A percentile compares a stretch with the other conserved stretches of the same genome.
Conservation (phyloP, 2,797 vertebrate genomes). For the Vultur gryphus region DNA sequence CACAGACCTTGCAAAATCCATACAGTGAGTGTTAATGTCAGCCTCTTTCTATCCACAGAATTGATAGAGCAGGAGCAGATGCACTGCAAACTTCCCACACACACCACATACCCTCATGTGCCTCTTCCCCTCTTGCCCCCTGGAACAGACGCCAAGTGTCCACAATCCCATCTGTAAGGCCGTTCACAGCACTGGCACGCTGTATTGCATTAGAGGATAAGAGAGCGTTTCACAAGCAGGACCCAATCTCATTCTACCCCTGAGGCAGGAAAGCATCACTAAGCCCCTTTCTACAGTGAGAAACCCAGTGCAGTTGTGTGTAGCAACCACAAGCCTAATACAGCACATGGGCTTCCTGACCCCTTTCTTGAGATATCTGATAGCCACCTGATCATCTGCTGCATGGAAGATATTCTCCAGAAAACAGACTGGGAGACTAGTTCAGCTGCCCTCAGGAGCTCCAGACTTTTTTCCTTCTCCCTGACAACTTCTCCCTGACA, state of each 20-base stretch:
- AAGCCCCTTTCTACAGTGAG: neutral
- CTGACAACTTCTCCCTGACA: neutral
- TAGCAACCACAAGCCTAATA: neutral
- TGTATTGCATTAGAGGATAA: neutral
- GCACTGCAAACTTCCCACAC: neutral
- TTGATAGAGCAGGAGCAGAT: neutral
- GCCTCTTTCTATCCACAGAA: neutral
- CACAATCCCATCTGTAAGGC: neutral
- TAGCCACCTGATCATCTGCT: neutral
- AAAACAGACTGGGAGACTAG: neutral
- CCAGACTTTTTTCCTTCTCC: neutral
- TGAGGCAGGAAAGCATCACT: neutral
- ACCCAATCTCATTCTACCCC: neutral
- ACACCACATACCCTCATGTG: neutral
- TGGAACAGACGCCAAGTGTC: neutral
- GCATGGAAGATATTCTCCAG: neutral
- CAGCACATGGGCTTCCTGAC: neutral
- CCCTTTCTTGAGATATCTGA: neutral
- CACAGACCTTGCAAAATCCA: slow-evolving; percentile 5
- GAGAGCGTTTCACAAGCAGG: neutral
- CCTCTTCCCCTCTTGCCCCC: neutral
- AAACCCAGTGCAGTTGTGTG: neutral
- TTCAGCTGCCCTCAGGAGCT: neutral
- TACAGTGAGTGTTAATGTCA: neutral
- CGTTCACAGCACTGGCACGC: rapidly evolving